phyloP scores from a whole-genome alignment of 64 coral and sea anemone species.

The Dendronephthya gigantea region DNA sequence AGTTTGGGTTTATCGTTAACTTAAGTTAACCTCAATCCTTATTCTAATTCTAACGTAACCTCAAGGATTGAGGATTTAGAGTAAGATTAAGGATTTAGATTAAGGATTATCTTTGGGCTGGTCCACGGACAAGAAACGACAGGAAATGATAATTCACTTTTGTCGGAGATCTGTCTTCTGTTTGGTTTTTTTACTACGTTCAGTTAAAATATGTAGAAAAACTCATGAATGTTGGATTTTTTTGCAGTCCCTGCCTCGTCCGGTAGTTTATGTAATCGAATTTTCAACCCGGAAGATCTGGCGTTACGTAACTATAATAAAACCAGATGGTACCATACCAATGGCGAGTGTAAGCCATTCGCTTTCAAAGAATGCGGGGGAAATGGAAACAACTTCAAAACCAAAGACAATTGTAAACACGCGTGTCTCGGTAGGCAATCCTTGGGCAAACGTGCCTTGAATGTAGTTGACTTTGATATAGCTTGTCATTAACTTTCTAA shows the following conservation, averaged over 20 bases:
- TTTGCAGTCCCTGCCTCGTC: slow-evolving; percentile 29
- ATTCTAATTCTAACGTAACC: not conserved
- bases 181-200: not conserved
- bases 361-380: not conserved
- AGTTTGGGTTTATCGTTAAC: no score
- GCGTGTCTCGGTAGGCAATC: not conserved
- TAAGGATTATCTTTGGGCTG: no score
- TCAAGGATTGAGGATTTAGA: no score
- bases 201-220: not conserved
- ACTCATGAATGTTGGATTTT: not conserved
- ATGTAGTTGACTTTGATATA: no score
- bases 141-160: no score
- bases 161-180: no score
- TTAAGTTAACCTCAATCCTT: no score
- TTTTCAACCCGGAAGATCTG: slow-evolving; percentile 25
- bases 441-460: no score
- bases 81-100: no score
- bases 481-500: no score
- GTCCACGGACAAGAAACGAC: no score
- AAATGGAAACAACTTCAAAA: slow-evolving; percentile 8
- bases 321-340: not conserved
- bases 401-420: not conserved
- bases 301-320: not conserved
- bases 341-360: not conserved
- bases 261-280: slow-evolving; percentile 12